Base-by-base conservation (phyloP, 2,888 invertebrate species). In the Liopterus haemorrhoidalis region DNA sequence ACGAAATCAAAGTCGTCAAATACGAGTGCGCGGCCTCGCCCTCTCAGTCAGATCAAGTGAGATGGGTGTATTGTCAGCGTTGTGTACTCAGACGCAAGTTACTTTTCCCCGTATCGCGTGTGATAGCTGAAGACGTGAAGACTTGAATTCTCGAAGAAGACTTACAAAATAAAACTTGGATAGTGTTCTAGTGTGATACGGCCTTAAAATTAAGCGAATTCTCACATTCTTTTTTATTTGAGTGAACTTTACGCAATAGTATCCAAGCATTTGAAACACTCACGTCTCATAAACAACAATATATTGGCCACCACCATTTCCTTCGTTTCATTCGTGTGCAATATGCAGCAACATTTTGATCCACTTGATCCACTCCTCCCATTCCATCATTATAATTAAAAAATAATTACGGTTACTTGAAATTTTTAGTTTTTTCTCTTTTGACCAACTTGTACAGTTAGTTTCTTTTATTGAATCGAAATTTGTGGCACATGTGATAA, bases 281-380 rank as follows among this genome's bases (percentile, higher is more conserved):
- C 15, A 30, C 41, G 31, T 46, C 46, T 15, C 40, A 25, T 31
- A 45, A 45, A 22, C 30, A 48, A 19, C 28, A 27, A 25, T 35
- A 46, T n/a, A 46, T 46, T 8, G 47, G 37, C 47, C 32, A 41
- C 11, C 25, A 41, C 41, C 41, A 41, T 37, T 47, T 47, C 25
- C 20, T 36, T 14, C 41, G 46, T 4, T 25, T 9, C 27, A 36
- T 47, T 16, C 38, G 28, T 4, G 42, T 38, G 11, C 42, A 21
- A 33, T 42, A 42, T 14, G 33, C 38, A 21, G 35, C 31, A 25
- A 38, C 27, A 27, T 33, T 9, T 28, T 38, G 38, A 41, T 38
- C 27, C 38, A 41, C 28, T 33, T 25, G 35, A 31, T 41, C 41
- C 9, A 46, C 32, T 9, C 36, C 30, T 16, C 41, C 46, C 31